A percentile compares a stretch with the other conserved stretches of the same genome.
phyloP scores from a whole-genome alignment of 2,888 invertebrate genomes.

The Chironomus riparius region DNA sequence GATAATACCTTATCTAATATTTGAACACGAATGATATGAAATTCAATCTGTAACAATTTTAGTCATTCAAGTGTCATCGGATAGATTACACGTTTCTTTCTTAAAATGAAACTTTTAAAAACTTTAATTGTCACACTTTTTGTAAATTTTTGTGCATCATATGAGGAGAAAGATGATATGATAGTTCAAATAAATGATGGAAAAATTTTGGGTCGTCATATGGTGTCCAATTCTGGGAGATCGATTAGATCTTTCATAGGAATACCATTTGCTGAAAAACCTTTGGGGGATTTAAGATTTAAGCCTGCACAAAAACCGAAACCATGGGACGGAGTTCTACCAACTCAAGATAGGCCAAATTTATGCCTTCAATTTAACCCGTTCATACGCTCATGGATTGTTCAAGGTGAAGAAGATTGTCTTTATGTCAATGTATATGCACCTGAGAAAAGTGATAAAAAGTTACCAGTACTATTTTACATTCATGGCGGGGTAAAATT shows the following conservation, averaged over 20 bases:
- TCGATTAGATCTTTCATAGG: slow-evolving; percentile 52
- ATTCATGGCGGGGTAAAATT: slow-evolving; percentile 44
- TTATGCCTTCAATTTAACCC: slow-evolving; percentile 15
- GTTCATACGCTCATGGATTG: neutral
- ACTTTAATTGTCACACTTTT: neutral
- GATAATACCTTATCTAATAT: too few species aligned
- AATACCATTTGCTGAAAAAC: slow-evolving; percentile 56
- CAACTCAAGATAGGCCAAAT: neutral
- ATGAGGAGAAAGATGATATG: slow-evolving; percentile 35
- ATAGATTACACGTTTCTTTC: neutral
- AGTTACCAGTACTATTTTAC: slow-evolving; percentile 64
- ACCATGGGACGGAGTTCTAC: neutral
- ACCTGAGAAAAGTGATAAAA: slow-evolving; percentile 27
- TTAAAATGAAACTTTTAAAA: neutral
- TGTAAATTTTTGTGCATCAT: slow-evolving; percentile 35
- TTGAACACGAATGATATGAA: too few species aligned
- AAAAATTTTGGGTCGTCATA: slow-evolving; percentile 46
- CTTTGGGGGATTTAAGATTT: slow-evolving; percentile 53
- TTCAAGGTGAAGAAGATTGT: slow-evolving; percentile 28
- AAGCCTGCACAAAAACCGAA: slow-evolving; percentile 29
- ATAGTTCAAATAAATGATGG: slow-evolving; percentile 43
- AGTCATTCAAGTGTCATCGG: neutral
- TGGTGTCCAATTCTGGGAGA: slow-evolving; percentile 49
- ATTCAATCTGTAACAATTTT: too few species aligned
- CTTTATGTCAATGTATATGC: slow-evolving; percentile 28